Conservation (phyloP, 2,888 invertebrate species). For the Leptothorax acervorum region DNA sequence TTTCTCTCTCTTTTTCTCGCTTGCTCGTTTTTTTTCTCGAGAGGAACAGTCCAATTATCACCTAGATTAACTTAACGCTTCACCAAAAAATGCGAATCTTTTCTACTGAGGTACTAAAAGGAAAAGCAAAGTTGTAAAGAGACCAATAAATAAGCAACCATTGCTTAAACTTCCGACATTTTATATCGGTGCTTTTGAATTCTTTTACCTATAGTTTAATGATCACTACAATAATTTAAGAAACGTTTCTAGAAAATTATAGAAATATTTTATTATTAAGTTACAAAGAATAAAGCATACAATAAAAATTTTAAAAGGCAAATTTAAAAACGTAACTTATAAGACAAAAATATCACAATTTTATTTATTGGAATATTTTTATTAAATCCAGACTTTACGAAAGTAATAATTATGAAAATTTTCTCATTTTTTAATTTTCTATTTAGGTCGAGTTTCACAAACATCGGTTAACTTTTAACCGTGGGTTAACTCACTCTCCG, state of each 20-base stretch:
- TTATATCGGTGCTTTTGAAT: neutral
- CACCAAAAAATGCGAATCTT: neutral
- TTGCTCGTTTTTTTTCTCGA: neutral
- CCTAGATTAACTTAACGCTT: neutral
- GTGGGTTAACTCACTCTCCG: too few relatives aligned
- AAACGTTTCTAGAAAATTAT: neutral
- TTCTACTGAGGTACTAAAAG: conserved; percentile 16
- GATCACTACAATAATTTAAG: neutral
- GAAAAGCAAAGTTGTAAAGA: neutral
- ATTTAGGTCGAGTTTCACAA: neutral
- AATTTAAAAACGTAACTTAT: neutral
- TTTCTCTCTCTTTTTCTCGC: neutral
- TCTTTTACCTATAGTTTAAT: neutral
- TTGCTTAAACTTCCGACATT: neutral
- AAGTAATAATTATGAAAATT: neutral
- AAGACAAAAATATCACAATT: neutral
- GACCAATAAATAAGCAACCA: neutral
- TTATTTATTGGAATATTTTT: neutral
- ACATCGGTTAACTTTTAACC: too few relatives aligned
- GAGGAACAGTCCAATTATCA: neutral
- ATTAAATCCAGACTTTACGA: neutral
- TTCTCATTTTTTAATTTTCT: neutral
- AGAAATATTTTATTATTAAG: neutral
- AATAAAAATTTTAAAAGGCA: neutral
- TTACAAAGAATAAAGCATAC: neutral